Evolutionary conservation across 2,888 invertebrate genomes (phyloP), one percentile per base, ranked within the genome.

Genomic region (Margaritifera margaritifera): DNA sequence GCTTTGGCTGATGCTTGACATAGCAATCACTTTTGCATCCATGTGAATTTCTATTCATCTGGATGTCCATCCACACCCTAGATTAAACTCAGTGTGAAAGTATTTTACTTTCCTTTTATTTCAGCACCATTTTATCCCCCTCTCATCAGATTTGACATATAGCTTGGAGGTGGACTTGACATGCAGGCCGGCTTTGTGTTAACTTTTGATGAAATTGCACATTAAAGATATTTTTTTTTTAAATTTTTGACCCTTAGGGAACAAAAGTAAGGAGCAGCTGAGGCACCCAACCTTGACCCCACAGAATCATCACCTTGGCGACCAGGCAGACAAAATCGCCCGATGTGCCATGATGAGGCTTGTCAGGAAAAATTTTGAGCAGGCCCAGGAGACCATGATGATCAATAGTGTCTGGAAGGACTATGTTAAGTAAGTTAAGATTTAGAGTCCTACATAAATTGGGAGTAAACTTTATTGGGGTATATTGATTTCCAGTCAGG

Each of bases 381-480:
- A 76, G 25, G 71, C 75, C 2, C 78, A 84, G 62, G 71, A 78
- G 11, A 78, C 73, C 19, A 63, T 81, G 51, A 66, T 75, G 15
- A 73, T 82, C 8, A 80, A 81, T 56, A 77, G 78, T 25, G 69
- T 77, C 54, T 86, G 86, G 85, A 79, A 77, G 60, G 73, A 80
- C 15, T 73, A 76, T 58, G 76, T 79, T 15, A 79, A 77, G 84
- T 84, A 72, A 71, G 80, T 66, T 55, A 55, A 19, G 55, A 55
- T 24, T 19, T 20, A 22, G 11, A 19, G 53, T 24, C 8, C 55
- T 20, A 2, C 24, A 24, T 55, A n/a, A n/a, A 55, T 22, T 22
- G 22, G 24, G 55, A 55, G 22, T 55, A 24, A 55, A 55, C 55
- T 8, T 55, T 55, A 15, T 55, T 55, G 55, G 55, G 22, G 6